Conservation (phyloP, 1,140 invertebrate species). For the Calliopsis andreniformis region DNA sequence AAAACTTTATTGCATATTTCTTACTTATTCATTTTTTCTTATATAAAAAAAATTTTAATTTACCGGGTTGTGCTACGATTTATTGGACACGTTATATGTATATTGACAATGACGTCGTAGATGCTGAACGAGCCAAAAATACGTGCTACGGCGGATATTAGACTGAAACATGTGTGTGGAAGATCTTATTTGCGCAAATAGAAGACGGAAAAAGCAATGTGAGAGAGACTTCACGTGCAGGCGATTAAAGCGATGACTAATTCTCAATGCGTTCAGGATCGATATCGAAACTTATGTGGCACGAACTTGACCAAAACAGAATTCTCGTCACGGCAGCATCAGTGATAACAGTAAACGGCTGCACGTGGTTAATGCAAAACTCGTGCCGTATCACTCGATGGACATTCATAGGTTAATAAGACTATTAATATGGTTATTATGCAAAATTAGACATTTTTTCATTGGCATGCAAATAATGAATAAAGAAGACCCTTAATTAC, state of each 20-base stretch:
- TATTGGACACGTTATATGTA: too few relatives aligned
- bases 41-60: too few relatives aligned
- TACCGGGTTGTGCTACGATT: too few relatives aligned
- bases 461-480: too few relatives aligned
- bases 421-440: background rate
- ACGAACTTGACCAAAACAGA: background rate
- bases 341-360: background rate
- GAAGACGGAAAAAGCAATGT: too few relatives aligned
- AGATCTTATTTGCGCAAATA: background rate
- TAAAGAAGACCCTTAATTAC: too few relatives aligned
- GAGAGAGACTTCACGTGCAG: background rate
- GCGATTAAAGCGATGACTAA: conserved; percentile 15
- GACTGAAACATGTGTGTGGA: background rate
- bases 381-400: background rate
- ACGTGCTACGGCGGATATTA: too few relatives aligned
- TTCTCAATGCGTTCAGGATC: conserved; percentile 15
- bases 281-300: conserved; percentile 10
- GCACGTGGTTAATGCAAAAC: background rate
- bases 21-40: too few relatives aligned
- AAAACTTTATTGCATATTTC: too few relatives aligned
- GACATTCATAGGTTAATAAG: background rate
- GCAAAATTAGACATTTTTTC: too few relatives aligned
- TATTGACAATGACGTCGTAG: too few relatives aligned
- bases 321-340: background rate
- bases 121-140: too few relatives aligned